Evolutionary conservation across 2,113 vertebrate species (phyloP).

Genomic region (Leucopsar rothschildi): DNA sequence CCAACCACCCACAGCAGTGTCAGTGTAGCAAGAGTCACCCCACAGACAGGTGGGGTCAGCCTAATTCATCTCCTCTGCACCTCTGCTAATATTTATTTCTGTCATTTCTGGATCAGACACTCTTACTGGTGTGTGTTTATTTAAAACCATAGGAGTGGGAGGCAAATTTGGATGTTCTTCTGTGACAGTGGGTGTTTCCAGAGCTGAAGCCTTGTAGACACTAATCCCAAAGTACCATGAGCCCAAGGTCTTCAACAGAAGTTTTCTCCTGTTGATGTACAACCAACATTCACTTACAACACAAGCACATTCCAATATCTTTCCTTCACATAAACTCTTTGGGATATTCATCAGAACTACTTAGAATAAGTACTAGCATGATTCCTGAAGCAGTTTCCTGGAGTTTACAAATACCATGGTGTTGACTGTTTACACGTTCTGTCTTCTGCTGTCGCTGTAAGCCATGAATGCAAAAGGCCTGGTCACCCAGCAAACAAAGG

Average conservation of each 20-base stretch:
- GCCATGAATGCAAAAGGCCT: slow-evolving; percentile 5
- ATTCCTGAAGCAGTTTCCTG: background rate
- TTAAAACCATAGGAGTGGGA: background rate
- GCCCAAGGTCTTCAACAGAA: background rate
- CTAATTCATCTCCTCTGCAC: background rate
- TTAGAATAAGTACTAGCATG: background rate
- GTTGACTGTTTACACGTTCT: background rate
- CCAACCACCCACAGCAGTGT: background rate
- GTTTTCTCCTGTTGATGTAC: background rate
- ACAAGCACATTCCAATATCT: background rate
- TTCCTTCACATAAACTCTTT: background rate
- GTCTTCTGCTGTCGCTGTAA: background rate
- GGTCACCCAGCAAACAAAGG: slow-evolving; percentile 12
- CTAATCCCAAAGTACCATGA: background rate
- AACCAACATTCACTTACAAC: background rate
- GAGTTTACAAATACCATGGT: background rate
- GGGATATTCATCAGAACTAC: background rate
- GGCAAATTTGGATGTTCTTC: background rate
- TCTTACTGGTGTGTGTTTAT: background rate
- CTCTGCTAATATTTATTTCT: background rate
- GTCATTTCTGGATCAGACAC: background rate
- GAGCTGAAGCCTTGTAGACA: background rate
- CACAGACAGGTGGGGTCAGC: background rate
- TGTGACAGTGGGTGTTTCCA: background rate
- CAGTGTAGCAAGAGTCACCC: background rate